Evolutionary conservation across 2,797 vertebrate genomes (phyloP), one percentile per base, ranked within the genome.

Genomic region (Chaetodon trifasciatus): DNA sequence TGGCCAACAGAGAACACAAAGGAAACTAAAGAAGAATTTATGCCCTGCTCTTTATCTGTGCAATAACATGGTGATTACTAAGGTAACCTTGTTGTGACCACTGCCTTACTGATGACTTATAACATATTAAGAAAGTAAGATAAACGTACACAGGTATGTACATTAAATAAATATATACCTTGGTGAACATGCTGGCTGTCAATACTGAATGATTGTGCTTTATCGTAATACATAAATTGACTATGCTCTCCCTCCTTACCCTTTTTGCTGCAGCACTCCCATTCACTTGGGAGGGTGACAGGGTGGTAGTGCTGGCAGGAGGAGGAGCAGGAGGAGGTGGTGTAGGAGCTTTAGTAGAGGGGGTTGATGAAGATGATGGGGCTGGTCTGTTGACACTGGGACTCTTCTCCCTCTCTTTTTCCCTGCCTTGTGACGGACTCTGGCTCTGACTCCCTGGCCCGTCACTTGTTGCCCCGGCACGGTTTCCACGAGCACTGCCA

Each of bases 341-440:
- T 23, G 93, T 84, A 4, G 88, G 74, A 57, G 92, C 90, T 89
- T 94, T 90, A 78, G 84, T 66, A 58, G 92, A 88, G 24, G 88
- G 58, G 50, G 79, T 56, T 37, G 82, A 88, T 80, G 84, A 88
- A 70, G 92, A 90, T 49, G 88, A 81, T 67, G 81, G 42, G 69
- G 79, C 75, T 58, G 87, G 79, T 84, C 85, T 90, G 90, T 84
- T 89, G 78, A 92, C 78, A 50, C 80, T 85, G 19, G 92, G 89
- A 74, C 90, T 94, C 85, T 94, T 92, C 73, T 95, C 95, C 74
- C 75, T 90, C 61, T 95, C 94, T 63, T 93, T 93, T 69, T 95
- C 95, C 76, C 92, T 93, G 76, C 89, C 82, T 16, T 88, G 86
- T 47, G 87, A 86, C 35, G 93, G 90, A 85, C 85, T 94, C 78